Evolutionary conservation across 2,113 vertebrate species (phyloP), one percentile per base, ranked within the genome.

Genomic region (Garra rufa): DNA sequence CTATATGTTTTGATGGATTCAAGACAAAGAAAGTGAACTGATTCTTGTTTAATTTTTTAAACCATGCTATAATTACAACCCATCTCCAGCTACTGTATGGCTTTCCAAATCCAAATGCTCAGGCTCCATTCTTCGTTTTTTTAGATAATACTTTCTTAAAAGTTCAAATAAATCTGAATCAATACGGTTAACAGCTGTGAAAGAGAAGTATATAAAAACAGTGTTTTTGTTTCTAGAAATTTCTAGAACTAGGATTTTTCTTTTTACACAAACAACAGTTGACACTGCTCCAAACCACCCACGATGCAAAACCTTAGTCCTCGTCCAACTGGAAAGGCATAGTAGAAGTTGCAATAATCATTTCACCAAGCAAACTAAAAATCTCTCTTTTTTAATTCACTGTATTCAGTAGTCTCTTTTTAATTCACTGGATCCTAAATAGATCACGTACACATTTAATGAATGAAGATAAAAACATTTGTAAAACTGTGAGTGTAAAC

Each of bases 241-340:
- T 44, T 76, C 48, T 34, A 57, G 21, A 76, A 9, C 30, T n/a
- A 57, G 19, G 76, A 78, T 78, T 78, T 78, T 78, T 19, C 8
- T 61, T 78, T 55, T 61, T n/a, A 78, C 76, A 61, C n/a, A 61
- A 59, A 43, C 34, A 77, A 77, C 52, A 77, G 52, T 59, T 78
- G 76, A 78, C 76, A 78, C n/a, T 9, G 55, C 55, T 78, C 55
- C 76, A 61, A 78, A 44, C 76, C 55, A 78, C 55, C 76, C n/a
- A 44, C 55, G 1, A 43, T 61, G 34, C 74, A 44, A 76, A 52
- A 9, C 26, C 48, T 52, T 21, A 76, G 48, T 52, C 28, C 52
- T 61, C 76, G 43, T 61, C 28, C 30, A 76, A 76, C 9, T 55
- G 11, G 28, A 76, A 76, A 76, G 17, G 26, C 15, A 46, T 9